A percentile compares a stretch with the other conserved stretches of the same genome.
Conservation (phyloP, 2,888 invertebrate genomes). For the Andrena haemorrhoa region DNA sequence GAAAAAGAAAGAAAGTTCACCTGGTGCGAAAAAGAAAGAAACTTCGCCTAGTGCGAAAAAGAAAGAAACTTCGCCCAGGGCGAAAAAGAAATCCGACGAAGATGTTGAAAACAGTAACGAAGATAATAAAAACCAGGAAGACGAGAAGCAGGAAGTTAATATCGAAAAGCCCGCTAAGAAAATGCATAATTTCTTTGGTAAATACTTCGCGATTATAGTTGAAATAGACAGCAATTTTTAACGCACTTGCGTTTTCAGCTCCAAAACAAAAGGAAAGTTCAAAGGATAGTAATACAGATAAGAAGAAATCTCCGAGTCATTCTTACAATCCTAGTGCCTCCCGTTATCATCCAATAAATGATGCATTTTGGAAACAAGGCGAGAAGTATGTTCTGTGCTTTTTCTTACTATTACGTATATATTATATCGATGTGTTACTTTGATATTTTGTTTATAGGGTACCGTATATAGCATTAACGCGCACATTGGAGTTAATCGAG, state of each 20-base stretch:
- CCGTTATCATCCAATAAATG: constrained; percentile 93
- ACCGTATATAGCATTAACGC: constrained; percentile 96
- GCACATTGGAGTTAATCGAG: constrained; percentile 96
- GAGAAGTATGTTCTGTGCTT: constrained; percentile 87
- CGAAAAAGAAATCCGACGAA: constrained; percentile 59
- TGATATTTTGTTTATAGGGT: constrained; percentile 87
- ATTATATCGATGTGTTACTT: background rate
- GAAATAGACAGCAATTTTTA: background rate
- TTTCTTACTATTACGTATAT: background rate
- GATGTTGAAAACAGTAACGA: constrained; percentile 35
- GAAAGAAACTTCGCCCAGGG: constrained; percentile 59
- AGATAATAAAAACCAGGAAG: constrained; percentile 48
- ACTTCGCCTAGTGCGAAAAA: constrained; percentile 18
- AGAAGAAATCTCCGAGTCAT: constrained; percentile 69
- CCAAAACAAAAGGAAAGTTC: constrained; percentile 67
- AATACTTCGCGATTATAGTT: constrained; percentile 20
- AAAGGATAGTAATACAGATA: constrained; percentile 62
- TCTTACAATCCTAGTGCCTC: constrained; percentile 90
- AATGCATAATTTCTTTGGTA: constrained; percentile 77
- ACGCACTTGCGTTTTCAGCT: constrained; percentile 52
- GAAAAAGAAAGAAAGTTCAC: background rate
- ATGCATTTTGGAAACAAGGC: constrained; percentile 92
- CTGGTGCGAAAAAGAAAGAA: background rate
- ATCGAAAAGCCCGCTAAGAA: constrained; percentile 65
- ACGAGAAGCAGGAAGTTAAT: constrained; percentile 53